A percentile compares a stretch with the other conserved stretches of the same genome.
phyloP scores from a whole-genome alignment of 2,888 invertebrate species.

The Willowsia nigromaculata region DNA sequence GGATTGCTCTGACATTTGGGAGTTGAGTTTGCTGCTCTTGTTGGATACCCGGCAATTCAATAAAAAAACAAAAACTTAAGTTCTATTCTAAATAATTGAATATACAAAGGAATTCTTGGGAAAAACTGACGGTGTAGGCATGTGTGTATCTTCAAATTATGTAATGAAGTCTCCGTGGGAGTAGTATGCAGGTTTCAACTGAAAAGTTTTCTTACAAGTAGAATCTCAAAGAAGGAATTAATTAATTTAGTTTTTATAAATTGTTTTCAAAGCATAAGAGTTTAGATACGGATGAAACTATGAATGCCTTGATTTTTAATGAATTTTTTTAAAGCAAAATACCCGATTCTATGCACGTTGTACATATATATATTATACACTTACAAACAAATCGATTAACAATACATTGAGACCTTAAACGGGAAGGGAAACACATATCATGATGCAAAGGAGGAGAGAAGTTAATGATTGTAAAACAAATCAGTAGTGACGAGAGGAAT shows the following conservation, averaged over 20 bases:
- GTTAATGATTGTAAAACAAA: constrained; percentile 71
- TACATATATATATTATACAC: neutral
- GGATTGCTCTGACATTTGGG: constrained; percentile 50
- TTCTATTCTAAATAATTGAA: neutral
- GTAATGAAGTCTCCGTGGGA: neutral
- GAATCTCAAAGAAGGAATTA: constrained; percentile 21
- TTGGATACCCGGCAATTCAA: neutral
- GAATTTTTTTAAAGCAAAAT: neutral
- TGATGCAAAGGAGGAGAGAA: neutral
- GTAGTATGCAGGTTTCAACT: too few relatives aligned
- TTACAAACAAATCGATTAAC: neutral
- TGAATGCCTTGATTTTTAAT: constrained; percentile 30
- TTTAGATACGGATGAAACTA: neutral
- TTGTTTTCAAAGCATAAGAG: constrained; percentile 22
- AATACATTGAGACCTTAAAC: neutral
- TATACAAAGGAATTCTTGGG: neutral
- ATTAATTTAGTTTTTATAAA: constrained; percentile 37
- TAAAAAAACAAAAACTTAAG: neutral
- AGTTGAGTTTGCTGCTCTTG: neutral
- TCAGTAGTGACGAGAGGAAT: constrained; percentile 43
- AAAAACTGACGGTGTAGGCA: neutral
- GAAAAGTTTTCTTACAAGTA: neutral
- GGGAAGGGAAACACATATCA: neutral
- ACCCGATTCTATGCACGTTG: neutral
- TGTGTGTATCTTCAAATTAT: neutral